phyloP scores from a whole-genome alignment of 37 sponge, comb jelly and placozoan species.

The Crambe crambe region DNA sequence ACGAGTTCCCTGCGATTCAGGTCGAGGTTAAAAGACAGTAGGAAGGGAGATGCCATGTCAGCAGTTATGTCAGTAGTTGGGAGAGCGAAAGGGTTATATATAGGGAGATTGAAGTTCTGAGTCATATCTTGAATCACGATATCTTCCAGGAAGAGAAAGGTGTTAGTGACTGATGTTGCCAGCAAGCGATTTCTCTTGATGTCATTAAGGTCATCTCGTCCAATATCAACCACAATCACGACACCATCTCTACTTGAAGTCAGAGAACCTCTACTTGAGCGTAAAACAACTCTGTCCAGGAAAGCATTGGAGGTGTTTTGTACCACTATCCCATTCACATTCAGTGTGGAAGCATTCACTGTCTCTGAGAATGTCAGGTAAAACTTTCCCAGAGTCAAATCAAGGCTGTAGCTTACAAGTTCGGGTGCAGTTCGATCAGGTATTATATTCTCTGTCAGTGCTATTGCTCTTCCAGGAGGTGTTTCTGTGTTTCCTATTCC shows the following conservation, averaged over 20 bases:
- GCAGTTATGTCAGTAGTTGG: constrained; percentile 22
- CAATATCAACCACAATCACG: constrained; percentile 46
- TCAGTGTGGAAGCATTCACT: constrained; percentile 69
- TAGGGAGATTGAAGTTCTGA: constrained; percentile 58
- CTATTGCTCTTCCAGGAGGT: constrained; percentile 7
- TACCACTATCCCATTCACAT: constrained; percentile 59
- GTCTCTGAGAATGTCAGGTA: constrained; percentile 86
- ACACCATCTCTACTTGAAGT: constrained; percentile 34
- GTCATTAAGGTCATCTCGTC: constrained; percentile 81
- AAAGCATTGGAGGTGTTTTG: constrained; percentile 54
- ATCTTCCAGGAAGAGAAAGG: constrained; percentile 61
- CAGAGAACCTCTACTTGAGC: constrained; percentile 13
- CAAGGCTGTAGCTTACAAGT: constrained; percentile 44
- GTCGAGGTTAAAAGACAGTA: constrained; percentile 66
- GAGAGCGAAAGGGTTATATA: constrained; percentile 57
- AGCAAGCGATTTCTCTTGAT: constrained; percentile 74
- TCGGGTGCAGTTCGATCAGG: constrained; percentile 64
- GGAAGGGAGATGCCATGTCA: constrained; percentile 44
- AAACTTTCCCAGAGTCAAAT: constrained; percentile 61
- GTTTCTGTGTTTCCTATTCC: constrained; percentile 39
- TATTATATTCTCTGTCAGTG: background rate
- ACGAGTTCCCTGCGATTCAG: constrained; percentile 67
- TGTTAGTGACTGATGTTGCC: constrained; percentile 57
- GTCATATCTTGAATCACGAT: constrained; percentile 74
- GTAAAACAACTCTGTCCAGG: constrained; percentile 36